phyloP scores from a whole-genome alignment of 2,888 invertebrate genomes.

The Lepeophtheirus nordmannii region DNA sequence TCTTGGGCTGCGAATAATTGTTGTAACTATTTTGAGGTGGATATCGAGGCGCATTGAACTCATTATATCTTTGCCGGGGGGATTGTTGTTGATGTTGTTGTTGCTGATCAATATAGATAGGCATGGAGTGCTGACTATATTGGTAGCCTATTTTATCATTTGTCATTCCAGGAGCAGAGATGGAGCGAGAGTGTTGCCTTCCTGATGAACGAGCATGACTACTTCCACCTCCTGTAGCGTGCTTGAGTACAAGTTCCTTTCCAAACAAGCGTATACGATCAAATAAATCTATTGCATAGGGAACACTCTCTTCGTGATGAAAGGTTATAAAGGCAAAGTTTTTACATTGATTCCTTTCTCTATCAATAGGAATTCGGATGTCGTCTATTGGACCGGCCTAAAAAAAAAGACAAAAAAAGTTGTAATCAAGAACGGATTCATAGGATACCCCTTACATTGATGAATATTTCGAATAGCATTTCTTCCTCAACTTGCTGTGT shows the following conservation, averaged over 20 bases:
- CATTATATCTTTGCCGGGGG: neutral
- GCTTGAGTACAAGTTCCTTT: neutral
- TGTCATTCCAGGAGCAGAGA: conserved; percentile 4
- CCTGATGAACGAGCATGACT: neutral
- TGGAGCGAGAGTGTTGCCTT: conserved; percentile 1
- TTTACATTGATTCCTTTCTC: conserved; percentile 2
- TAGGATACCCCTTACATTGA: neutral
- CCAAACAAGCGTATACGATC: neutral
- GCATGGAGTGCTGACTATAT: no score
- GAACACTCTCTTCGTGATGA: conserved; percentile 16
- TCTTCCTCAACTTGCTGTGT: conserved; percentile 12
- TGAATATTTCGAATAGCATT: conserved; percentile 16
- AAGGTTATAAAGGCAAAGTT: conserved; percentile 16
- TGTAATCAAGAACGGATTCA: neutral
- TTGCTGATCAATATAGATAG: no score
- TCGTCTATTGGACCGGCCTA: conserved; percentile 13
- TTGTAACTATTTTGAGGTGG: neutral
- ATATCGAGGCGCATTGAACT: neutral
- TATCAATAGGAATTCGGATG: conserved; percentile 13
- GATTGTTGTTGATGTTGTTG: no score
- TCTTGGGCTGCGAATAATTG: neutral
- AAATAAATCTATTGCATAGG: conserved; percentile 11
- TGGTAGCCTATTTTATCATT: no score
- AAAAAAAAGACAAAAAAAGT: neutral
- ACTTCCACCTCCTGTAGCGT: neutral